Conservation (phyloP, 1,140 invertebrate species). For the Aricia agestis region DNA sequence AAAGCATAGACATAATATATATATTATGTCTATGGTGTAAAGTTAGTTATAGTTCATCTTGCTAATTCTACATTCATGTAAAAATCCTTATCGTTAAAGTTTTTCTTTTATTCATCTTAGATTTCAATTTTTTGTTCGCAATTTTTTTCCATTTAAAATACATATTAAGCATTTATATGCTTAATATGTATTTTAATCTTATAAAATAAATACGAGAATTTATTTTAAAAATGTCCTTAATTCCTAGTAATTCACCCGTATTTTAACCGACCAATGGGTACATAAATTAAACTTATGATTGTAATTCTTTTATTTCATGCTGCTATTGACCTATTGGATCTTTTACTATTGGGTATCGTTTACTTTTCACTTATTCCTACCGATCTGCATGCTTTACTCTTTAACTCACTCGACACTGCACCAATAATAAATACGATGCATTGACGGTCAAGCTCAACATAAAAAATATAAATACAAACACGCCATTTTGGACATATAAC, state of each 20-base stretch:
- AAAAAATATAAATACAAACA: conserved; percentile 75
- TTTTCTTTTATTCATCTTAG: conserved; percentile 13
- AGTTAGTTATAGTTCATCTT: background rate
- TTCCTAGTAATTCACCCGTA: too few species aligned
- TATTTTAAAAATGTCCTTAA: too few species aligned
- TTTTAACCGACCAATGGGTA: conserved; percentile 18
- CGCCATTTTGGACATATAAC: conserved; percentile 68
- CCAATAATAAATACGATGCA: conserved; percentile 62
- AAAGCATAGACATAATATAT: too few species aligned
- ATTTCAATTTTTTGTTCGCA: background rate
- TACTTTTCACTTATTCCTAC: conserved; percentile 41
- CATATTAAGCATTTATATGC: background rate
- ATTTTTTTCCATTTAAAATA: background rate
- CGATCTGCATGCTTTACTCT: conserved; percentile 48
- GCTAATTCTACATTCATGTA: background rate
- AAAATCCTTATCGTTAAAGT: background rate
- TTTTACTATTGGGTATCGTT: conserved; percentile 66
- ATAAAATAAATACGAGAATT: background rate
- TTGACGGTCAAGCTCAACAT: conserved; percentile 68
- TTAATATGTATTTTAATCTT: background rate
- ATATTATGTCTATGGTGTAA: too few species aligned
- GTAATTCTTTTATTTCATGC: conserved; percentile 71
- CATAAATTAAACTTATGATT: conserved; percentile 62
- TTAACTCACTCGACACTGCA: conserved; percentile 49
- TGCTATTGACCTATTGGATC: conserved; percentile 70